Evolutionary conservation across 2,888 invertebrate genomes (phyloP).

Genomic region (Dendrolimus houi): DNA sequence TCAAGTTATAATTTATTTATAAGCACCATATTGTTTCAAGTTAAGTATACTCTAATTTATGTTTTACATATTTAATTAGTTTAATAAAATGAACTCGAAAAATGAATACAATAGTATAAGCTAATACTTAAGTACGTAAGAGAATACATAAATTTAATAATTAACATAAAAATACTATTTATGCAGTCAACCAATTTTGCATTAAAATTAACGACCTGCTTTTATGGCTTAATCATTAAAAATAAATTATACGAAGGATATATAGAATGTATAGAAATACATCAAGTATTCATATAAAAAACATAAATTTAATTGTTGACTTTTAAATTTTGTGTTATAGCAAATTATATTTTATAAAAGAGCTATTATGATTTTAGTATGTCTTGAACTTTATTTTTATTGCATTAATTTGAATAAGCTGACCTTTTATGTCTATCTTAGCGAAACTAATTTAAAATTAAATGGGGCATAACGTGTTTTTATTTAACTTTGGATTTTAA

Average conservation of each 20-base stretch:
- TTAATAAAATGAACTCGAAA: not conserved
- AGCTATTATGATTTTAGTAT: not conserved
- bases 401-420: not conserved
- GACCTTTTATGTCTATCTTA: not conserved
- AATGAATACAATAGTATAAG: not conserved
- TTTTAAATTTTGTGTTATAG: not conserved
- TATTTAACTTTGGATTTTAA: not conserved
- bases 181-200: conserved; percentile 1
- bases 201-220: not conserved
- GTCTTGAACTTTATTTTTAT: not conserved
- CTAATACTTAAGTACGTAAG: no score
- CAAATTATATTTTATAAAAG: not conserved
- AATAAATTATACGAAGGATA: not conserved
- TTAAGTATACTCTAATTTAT: not conserved
- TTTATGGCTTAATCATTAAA: not conserved
- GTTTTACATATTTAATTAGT: not conserved
- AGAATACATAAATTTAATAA: conserved; percentile 3
- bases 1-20: not conserved
- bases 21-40: not conserved
- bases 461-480: not conserved
- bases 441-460: not conserved
- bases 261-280: not conserved
- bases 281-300: not conserved
- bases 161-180: conserved; percentile 2
- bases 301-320: not conserved